phyloP scores from a whole-genome alignment of 2,888 invertebrate genomes.

The Acronicta aceris region DNA sequence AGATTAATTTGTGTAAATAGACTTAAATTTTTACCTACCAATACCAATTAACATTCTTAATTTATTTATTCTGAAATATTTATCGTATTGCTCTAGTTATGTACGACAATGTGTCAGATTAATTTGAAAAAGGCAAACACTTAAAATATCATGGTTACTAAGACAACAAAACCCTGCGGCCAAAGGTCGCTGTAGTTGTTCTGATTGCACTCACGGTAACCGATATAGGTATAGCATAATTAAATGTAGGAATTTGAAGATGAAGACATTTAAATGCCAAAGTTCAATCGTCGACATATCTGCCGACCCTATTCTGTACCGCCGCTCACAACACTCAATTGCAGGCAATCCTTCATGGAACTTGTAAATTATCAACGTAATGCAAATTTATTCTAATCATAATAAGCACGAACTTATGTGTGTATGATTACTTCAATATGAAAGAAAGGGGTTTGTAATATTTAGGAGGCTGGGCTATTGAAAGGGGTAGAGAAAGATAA shows the following conservation, averaged over 20 bases:
- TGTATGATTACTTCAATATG: slow-evolving; percentile 33
- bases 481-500: slow-evolving; percentile 42
- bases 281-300: slow-evolving; percentile 78
- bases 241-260: slow-evolving; percentile 73
- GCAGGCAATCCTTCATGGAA: slow-evolving; percentile 67
- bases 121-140: background rate
- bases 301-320: slow-evolving; percentile 74
- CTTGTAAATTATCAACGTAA: slow-evolving; percentile 55
- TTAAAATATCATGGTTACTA: slow-evolving; percentile 3
- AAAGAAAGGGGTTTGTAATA: slow-evolving; percentile 28
- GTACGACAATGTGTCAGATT: no score
- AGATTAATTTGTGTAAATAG: no score
- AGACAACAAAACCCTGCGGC: slow-evolving; percentile 23
- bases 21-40: no score
- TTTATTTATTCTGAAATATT: no score
- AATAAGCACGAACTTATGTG: slow-evolving; percentile 37
- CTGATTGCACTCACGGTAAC: slow-evolving; percentile 41
- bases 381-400: slow-evolving; percentile 45
- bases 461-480: slow-evolving; percentile 7
- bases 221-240: slow-evolving; percentile 62
- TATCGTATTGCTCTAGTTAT: no score
- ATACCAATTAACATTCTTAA: no score
- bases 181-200: slow-evolving; percentile 32
- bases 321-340: slow-evolving; percentile 75
- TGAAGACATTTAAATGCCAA: slow-evolving; percentile 76